Evolutionary conservation across 37 sponge, comb jelly and placozoan species (phyloP).

Genomic region (Ianthella basta): DNA sequence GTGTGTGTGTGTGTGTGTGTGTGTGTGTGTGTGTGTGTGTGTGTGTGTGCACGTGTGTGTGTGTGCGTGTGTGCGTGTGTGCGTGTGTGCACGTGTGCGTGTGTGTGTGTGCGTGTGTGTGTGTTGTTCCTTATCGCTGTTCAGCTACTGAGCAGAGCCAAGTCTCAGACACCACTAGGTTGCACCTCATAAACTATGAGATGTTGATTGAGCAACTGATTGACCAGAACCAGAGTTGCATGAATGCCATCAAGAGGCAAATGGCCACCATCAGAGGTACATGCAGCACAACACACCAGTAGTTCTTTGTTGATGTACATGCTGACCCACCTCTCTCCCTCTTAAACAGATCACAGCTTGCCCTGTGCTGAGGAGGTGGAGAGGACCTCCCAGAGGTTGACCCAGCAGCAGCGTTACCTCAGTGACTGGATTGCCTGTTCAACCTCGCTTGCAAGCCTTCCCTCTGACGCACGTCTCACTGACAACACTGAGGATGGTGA

Average conservation of each 20-base stretch:
- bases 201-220: conserved; percentile 49
- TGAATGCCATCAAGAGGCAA: conserved; percentile 41
- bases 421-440: conserved; percentile 13
- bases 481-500: conserved; percentile 11
- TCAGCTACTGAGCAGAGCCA: conserved; percentile 21
- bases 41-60: conserved; percentile 35
- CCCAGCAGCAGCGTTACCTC: conserved; percentile 19
- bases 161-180: not conserved
- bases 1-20: conserved; percentile 38
- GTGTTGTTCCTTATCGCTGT: not conserved
- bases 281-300: too few relatives aligned
- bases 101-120: not conserved
- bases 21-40: conserved; percentile 24
- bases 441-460: not conserved
- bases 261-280: conserved; percentile 37
- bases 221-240: conserved; percentile 31
- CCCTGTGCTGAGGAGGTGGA: not conserved
- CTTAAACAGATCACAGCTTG: not conserved
- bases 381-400: not conserved
- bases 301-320: not conserved
- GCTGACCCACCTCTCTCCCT: not conserved
- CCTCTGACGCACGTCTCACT: conserved; percentile 8
- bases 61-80: not conserved
- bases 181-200: conserved; percentile 29
- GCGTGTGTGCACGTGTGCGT: conserved; percentile 15